These are phyloP conservation scores for Carollia perspicillata DNA, from an alignment of 2,113 vertebrate species.

Conservation along the genomic window DNA sequence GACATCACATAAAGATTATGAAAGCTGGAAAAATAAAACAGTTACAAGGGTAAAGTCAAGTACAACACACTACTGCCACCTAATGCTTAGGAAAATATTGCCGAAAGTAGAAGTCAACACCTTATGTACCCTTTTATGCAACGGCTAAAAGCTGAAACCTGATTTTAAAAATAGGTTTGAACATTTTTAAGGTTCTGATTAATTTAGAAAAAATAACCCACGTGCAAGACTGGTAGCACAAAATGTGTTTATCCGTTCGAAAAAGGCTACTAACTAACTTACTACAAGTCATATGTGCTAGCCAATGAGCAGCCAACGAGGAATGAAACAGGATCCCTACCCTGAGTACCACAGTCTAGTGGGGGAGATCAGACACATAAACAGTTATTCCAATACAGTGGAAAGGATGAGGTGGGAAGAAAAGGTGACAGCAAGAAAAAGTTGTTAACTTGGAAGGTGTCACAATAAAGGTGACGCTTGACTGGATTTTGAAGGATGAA, in stretches of 20 bases:
- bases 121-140: not conserved
- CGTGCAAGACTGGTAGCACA: not conserved
- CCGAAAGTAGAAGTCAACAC: constrained; percentile 21
- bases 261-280: not conserved
- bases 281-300: not conserved
- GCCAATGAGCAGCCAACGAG: not conserved
- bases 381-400: not conserved
- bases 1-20: constrained; percentile 32
- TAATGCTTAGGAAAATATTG: constrained; percentile 82
- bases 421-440: not conserved
- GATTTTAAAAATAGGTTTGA: not conserved
- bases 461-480: constrained; percentile 1
- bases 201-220: constrained; percentile 7
- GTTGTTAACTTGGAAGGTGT: not conserved
- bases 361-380: not conserved
- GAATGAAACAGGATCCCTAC: not conserved
- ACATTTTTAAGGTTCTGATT: not conserved
- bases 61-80: constrained; percentile 92
- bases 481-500: constrained; percentile 22
- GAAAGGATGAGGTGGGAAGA: not conserved
- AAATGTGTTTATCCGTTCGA: not conserved
- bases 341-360: not conserved
- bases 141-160: not conserved
- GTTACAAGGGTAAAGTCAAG: constrained; percentile 76
- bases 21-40: constrained; percentile 39